Evolutionary conservation across 2,113 vertebrate genomes (phyloP), one percentile per base, ranked within the genome.

Genomic region (Neotoma lepida): DNA sequence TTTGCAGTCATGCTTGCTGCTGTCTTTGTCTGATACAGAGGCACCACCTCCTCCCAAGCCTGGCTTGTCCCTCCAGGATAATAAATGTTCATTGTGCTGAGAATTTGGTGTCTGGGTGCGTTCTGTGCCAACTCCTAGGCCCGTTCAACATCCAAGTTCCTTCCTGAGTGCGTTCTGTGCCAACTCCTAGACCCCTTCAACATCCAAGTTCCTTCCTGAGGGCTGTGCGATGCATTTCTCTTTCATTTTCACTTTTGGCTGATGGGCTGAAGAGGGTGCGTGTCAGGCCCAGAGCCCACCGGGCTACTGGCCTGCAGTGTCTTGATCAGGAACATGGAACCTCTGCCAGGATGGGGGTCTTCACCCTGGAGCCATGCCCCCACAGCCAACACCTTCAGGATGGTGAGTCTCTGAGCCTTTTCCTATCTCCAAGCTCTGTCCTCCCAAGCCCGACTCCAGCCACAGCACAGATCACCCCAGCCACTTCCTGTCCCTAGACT

Each of bases 201-300:
- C 35, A 70, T 18, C 66, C 66, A 70, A n/a, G 33, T n/a, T 35
- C 15, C 35, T 35, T 70, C 14, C 14, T 70, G 66, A 70, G 33
- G 12, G 30, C 30, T 66, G 30, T 66, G 64, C 30, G 12, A 3
- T 66, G 64, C 30, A 35, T 66, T 15, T 33, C 64, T 15, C 15
- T 39, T 39, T 73, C 1, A 6, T 35, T 20, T 39, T 73, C 18
- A 41, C 39, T 73, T 89, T 33, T 33, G 6, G n/a, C 17, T 9
- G 18, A 35, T 54, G 10, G 35, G 26, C 46, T 28, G 4, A 64
- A n/a, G 41, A 28, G 49, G 26, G 14, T 9, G 33, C 3, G 1
- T 8, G 1, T 26, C 24, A 49, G 28, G 4, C 9, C 4, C 39
- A 4, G 51, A 41, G 26, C 39, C 2, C 9, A 0, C 7, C 3